Conservation (phyloP, 1,140 invertebrate genomes). For the Semibalanus balanoides region DNA sequence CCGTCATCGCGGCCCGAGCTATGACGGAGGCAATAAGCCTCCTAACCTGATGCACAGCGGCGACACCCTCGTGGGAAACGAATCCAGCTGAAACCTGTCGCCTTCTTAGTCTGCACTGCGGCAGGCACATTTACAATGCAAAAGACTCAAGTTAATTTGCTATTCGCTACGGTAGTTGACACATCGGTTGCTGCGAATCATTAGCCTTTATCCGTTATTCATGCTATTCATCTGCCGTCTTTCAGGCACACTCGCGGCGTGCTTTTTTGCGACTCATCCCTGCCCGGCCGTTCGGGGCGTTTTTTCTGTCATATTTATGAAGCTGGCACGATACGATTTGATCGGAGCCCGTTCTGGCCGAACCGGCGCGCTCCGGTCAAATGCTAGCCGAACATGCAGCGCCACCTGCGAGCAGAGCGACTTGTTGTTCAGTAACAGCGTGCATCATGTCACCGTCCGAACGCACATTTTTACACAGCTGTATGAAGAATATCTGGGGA, state of each 20-base stretch:
- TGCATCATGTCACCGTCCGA: no score
- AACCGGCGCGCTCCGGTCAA: no score
- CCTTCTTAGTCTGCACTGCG: not conserved
- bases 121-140: not conserved
- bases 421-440: no score
- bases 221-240: not conserved
- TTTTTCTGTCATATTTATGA: not conserved
- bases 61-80: not conserved
- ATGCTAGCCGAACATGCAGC: no score
- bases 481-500: no score
- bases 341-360: no score
- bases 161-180: not conserved
- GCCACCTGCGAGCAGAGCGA: no score
- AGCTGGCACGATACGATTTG: no score
- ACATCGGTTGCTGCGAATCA: not conserved
- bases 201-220: not conserved
- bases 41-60: no score
- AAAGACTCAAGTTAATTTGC: slow-evolving; percentile 2
- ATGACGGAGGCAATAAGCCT: no score
- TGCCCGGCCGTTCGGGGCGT: not conserved
- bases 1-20: no score
- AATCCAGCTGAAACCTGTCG: not conserved
- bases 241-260: not conserved
- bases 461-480: no score
- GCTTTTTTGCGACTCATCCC: not conserved